Base-by-base conservation (phyloP, 2,888 invertebrate genomes). In the Automeris io region DNA sequence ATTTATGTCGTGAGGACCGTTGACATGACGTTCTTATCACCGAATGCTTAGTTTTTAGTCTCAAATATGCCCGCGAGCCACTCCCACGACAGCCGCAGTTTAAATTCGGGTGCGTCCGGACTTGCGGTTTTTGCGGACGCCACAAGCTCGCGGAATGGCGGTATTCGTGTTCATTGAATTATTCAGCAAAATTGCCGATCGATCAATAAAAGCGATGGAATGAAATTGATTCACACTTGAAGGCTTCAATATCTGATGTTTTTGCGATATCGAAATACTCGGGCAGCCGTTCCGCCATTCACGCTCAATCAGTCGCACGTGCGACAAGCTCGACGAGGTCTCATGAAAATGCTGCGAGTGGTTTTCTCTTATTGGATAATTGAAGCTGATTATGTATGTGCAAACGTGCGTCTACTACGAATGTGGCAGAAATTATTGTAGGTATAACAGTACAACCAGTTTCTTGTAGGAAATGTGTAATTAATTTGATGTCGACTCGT, bases 21-120 rank as follows among this genome's bases (percentile, higher is more conserved):
- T 69, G 80, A 85, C 86, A 86, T 85, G 85, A 85, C 85, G 82
- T 86, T 85, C 85, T 85, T 85, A 85, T 85, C 86, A 85, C 85
- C 80, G 68, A 83, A 76, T 70, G 76, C 57, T 71, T 49, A 43
- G 57, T 71, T 83, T 83, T 85, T 82, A 58, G 57, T 51, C 53
- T 70, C 53, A 75, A 70, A 71, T 70, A 70, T 65, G 70, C 64
- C 58, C 64, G 57, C 53, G 66, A 63, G 57, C 65, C 71, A 74
- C 77, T 82, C 81, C 75, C 81, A 81, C 80, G 82, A 73, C 63
- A 55, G 39, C 50, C 47, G 45, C 49, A 62, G 61, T 56, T 69
- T 70, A 68, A 63, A 71, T 74, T 79, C 57, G 70, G 74, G 67
- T 51, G 59, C 62, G 56, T 64, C 57, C 60, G 57, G 66, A 42